phyloP scores from a whole-genome alignment of 92 coral and sea anemone species.

The Galaxea fascicularis region DNA sequence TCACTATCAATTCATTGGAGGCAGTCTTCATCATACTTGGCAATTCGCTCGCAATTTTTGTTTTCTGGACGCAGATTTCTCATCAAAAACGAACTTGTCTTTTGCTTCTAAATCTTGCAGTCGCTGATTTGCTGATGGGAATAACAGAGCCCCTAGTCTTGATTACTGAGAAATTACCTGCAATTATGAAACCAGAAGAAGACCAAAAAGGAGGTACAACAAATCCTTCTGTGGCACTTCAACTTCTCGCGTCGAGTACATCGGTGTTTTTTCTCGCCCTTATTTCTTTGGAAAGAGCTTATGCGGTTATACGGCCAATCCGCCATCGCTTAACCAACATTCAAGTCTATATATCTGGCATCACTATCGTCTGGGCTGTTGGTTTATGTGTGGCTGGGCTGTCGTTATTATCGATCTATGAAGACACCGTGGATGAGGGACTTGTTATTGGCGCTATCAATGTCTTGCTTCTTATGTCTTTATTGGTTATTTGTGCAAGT shows the following conservation, averaged over 20 bases:
- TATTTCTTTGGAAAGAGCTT: slow-evolving; percentile 22
- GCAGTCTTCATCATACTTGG: slow-evolving; percentile 3
- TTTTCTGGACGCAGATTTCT: not conserved
- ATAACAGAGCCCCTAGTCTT: slow-evolving; percentile 7
- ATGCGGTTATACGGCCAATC: slow-evolving; percentile 7
- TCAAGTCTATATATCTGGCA: not conserved
- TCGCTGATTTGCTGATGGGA: slow-evolving; percentile 16
- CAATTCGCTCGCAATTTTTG: slow-evolving; percentile 4
- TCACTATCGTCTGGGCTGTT: not conserved
- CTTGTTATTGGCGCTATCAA: not conserved
- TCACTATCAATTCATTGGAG: not conserved
- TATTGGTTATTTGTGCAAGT: not conserved
- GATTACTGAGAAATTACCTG: not conserved
- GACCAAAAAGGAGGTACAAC: not conserved
- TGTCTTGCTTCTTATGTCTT: not conserved
- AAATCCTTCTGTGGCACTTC: not conserved
- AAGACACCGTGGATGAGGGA: not conserved
- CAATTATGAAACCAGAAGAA: not conserved
- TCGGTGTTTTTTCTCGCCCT: slow-evolving; percentile 1
- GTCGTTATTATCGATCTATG: not conserved
- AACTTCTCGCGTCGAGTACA: slow-evolving; percentile 4
- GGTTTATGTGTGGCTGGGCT: not conserved
- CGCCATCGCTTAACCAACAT: slow-evolving; percentile 11
- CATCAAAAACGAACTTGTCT: not conserved
- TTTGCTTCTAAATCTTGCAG: not conserved